These are phyloP conservation scores for Pithys albifrons DNA, from an alignment of 2,113 vertebrate genomes.

Conservation along the genomic window DNA sequence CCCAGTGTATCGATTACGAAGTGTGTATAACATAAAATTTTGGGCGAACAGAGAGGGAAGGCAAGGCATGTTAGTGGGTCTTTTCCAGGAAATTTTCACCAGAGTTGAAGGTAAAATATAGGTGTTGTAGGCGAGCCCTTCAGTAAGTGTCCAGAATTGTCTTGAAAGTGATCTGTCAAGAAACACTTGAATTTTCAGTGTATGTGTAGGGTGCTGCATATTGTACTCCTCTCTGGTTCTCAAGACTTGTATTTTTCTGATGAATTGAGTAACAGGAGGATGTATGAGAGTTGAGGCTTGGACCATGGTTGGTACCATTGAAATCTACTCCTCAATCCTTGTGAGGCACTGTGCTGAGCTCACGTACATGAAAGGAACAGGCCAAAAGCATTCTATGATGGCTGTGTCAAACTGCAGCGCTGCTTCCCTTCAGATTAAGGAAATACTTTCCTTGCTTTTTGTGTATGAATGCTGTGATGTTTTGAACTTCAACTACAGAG, in stretches of 20 bases:
- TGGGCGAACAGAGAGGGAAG: accelerated
- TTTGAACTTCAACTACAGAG: neutral
- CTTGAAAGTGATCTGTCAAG: neutral
- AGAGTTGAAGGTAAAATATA: neutral
- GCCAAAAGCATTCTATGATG: neutral
- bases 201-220: neutral
- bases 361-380: neutral
- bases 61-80: accelerated
- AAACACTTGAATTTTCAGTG: neutral
- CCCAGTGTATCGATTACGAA: neutral
- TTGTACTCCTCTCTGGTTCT: neutral
- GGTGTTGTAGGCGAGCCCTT: neutral
- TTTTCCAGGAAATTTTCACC: neutral
- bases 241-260: neutral
- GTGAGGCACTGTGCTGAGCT: neutral
- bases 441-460: neutral
- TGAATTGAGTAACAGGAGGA: neutral
- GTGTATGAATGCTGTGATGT: neutral
- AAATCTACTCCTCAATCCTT: neutral
- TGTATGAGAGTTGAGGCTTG: neutral
- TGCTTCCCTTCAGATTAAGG: neutral
- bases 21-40: neutral
- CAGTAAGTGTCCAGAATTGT: neutral
- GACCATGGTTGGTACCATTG: neutral
- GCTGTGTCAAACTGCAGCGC: neutral